Conservation (phyloP, 2,888 invertebrate species). For the Dioctria linearis region DNA sequence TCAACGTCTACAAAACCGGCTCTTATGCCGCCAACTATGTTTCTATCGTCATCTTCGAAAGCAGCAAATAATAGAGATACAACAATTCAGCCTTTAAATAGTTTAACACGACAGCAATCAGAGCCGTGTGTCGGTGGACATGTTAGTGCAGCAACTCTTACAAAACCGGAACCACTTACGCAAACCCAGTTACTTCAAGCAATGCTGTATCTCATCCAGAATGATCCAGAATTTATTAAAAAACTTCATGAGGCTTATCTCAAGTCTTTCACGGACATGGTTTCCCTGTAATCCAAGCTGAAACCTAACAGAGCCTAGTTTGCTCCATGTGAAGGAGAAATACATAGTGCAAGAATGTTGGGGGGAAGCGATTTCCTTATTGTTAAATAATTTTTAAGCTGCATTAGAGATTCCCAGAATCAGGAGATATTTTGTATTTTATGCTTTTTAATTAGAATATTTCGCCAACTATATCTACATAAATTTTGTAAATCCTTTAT, state of each 20-base stretch:
- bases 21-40: slow-evolving; percentile 90
- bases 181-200: slow-evolving; percentile 92
- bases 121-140: slow-evolving; percentile 37
- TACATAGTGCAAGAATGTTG: slow-evolving; percentile 21
- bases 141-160: background rate
- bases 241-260: slow-evolving; percentile 94
- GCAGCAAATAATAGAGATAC: background rate
- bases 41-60: slow-evolving; percentile 75
- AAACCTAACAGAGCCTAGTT: background rate
- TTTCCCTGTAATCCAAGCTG: slow-evolving; percentile 64
- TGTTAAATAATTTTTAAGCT: slow-evolving; percentile 47
- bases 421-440: slow-evolving; percentile 34
- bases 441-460: slow-evolving; percentile 29
- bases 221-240: slow-evolving; percentile 89
- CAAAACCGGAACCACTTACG: slow-evolving; percentile 80
- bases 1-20: slow-evolving; percentile 76
- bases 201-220: slow-evolving; percentile 87
- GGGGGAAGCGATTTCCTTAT: slow-evolving; percentile 33
- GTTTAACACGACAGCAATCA: slow-evolving; percentile 50
- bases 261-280: slow-evolving; percentile 83
- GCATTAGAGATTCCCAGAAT: slow-evolving; percentile 40
- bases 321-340: background rate
- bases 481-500: background rate
- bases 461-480: background rate
- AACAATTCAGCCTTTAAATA: background rate